Conservation (phyloP, 1,140 invertebrate genomes). For the Drosophila virilis region DNA sequence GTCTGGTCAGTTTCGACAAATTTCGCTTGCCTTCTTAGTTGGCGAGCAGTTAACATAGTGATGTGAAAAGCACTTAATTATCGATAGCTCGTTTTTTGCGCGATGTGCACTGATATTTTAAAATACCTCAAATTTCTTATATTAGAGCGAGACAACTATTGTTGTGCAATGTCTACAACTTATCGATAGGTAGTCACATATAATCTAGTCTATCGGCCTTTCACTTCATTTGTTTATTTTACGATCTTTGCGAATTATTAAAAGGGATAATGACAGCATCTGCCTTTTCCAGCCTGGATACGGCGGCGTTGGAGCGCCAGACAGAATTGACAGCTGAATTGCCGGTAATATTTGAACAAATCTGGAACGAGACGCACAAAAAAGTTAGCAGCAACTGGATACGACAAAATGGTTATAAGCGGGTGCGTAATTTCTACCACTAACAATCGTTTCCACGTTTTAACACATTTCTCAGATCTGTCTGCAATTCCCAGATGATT, state of each 20-base stretch:
- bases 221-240: constrained; percentile 53
- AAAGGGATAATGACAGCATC: constrained; percentile 56
- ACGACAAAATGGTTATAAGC: constrained; percentile 86
- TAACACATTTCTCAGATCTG: constrained; percentile 88
- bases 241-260: constrained; percentile 21
- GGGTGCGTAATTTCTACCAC: constrained; percentile 85
- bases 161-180: background rate
- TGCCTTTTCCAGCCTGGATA: constrained; percentile 74
- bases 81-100: constrained; percentile 18
- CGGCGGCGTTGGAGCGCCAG: constrained; percentile 63
- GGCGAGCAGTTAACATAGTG: constrained; percentile 16
- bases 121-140: background rate
- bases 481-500: constrained; percentile 95
- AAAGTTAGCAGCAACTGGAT: constrained; percentile 89
- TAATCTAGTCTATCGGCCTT: constrained; percentile 10
- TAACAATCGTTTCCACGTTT: background rate
- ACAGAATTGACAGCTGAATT: constrained; percentile 46
- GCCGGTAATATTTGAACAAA: constrained; percentile 57
- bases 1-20: constrained; percentile 29
- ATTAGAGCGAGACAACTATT: constrained; percentile 6
- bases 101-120: background rate
- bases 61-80: constrained; percentile 18
- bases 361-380: constrained; percentile 85
- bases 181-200: background rate
- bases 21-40: constrained; percentile 35